Evolutionary conservation across 2,113 vertebrate genomes (phyloP), one percentile per base, ranked within the genome.

Genomic region (Plecotus auritus): DNA sequence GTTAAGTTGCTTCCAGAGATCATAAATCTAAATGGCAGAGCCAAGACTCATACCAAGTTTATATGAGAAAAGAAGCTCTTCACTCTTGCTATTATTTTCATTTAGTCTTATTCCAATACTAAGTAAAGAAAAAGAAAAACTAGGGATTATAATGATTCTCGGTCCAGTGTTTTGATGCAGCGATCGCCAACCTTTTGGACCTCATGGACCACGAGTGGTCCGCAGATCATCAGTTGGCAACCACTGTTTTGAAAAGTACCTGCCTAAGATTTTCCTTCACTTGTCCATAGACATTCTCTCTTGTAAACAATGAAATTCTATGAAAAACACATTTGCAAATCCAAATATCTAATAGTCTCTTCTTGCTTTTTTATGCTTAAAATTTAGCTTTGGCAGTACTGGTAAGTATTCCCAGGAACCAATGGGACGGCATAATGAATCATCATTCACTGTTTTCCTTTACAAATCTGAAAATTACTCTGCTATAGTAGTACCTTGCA

Each of bases 211-310:
- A 59, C 56, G 23, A 59, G 56, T 59, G 56, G 23, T 59, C 56
- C 23, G 4, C 4, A 3, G 56, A 28, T 26, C 23, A 61, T 26
- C 59, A 61, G 9, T 28, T 61, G 59, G 59, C 59, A 61, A 61
- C 26, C 23, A 26, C 59, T 59, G n/a, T 84, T 95, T 87, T 81
- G 67, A 86, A 80, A 23, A 18, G 16, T 56, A 83, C 1, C 35
- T 87, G 88, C 20, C 26, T 85, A 89, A 85, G 45, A 67, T 81
- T 86, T 88, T 70, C 59, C 56, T 96, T 94, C 28, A 64, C 26
- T 30, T 56, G 14, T 83, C 4, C 17, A 82, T 2, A 85, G 49
- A 84, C 17, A 83, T 42, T 64, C 49, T 86, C 20, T 91, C 26
- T 91, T 86, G 91, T 47, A 80, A 94, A 87, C 6, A 28, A 72